phyloP scores from a whole-genome alignment of 2,113 vertebrate genomes.

The Crotalus helleri region DNA sequence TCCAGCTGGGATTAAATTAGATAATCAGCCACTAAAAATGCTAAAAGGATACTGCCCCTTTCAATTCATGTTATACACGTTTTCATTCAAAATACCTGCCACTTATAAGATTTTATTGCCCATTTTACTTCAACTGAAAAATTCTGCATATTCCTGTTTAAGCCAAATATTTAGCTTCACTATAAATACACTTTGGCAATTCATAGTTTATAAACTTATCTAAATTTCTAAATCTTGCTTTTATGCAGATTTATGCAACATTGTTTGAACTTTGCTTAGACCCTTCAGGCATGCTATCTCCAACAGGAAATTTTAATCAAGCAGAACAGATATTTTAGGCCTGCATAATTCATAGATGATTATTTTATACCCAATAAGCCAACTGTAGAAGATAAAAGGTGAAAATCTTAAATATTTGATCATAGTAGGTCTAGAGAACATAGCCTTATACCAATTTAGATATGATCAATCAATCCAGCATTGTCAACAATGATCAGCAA shows the following conservation, averaged over 20 bases:
- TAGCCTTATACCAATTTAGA: neutral
- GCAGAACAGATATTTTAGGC: neutral
- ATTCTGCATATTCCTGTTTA: constrained; percentile 18
- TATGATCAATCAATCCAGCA: neutral
- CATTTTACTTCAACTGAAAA: constrained; percentile 26
- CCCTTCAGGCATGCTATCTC: fast-evolving
- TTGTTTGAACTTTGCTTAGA: constrained; percentile 21
- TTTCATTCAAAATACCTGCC: constrained; percentile 20
- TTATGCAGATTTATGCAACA: neutral
- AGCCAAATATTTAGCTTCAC: neutral
- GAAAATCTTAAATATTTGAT: neutral
- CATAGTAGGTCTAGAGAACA: neutral
- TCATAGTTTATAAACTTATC: constrained; percentile 1
- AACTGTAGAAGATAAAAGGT: neutral
- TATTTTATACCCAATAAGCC: constrained; percentile 9
- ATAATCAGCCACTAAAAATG: constrained; percentile 14
- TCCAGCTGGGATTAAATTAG: constrained; percentile 19
- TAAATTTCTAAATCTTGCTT: neutral
- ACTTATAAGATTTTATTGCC: constrained; percentile 19
- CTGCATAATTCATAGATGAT: neutral
- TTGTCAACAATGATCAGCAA: neutral
- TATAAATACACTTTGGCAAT: neutral
- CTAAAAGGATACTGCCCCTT: neutral
- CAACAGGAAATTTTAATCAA: constrained; percentile 30
- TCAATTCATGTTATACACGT: neutral